A percentile compares a stretch with the other conserved stretches of the same genome.
Evolutionary conservation across 2,888 invertebrate genomes (phyloP).

Genomic region (Idaea aversata): DNA sequence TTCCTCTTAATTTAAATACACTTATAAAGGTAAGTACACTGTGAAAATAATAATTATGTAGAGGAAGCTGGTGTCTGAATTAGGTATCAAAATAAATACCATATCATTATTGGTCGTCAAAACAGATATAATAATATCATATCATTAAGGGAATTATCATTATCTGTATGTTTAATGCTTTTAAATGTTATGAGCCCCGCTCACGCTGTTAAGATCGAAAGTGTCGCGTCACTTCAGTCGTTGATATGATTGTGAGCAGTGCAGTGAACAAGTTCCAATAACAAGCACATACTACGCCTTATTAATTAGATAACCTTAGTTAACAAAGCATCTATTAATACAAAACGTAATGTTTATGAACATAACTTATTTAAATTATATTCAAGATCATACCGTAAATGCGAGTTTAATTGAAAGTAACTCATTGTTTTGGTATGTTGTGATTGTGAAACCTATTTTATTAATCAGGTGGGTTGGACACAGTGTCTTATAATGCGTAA

Average conservation of each 20-base stretch:
- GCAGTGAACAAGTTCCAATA: slow-evolving; percentile 20
- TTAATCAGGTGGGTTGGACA: neutral
- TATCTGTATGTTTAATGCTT: slow-evolving; percentile 26
- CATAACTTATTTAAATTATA: neutral
- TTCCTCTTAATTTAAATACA: too few species aligned
- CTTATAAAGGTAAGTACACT: too few species aligned
- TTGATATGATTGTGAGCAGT: slow-evolving; percentile 18
- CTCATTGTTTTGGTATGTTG: neutral
- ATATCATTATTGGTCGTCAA: slow-evolving; percentile 10
- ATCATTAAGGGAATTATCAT: slow-evolving; percentile 24
- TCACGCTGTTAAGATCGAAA: slow-evolving; percentile 33
- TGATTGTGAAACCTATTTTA: neutral
- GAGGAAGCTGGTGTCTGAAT: too few species aligned
- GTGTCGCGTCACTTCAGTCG: slow-evolving; percentile 35
- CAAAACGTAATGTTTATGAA: neutral
- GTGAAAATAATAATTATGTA: too few species aligned
- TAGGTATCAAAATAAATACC: too few species aligned
- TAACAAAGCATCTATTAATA: neutral
- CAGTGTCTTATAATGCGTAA: neutral
- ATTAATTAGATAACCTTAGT: neutral
- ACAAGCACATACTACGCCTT: slow-evolving; percentile 12
- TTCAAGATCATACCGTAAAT: neutral
- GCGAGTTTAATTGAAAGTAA: neutral
- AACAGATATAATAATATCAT: slow-evolving; percentile 21
- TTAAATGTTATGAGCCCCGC: slow-evolving; percentile 12